Percentiles rank a stretch among this genome's conserved stretches.
Conservation (phyloP, 1,140 invertebrate species). For the Streblospio benedicti region DNA sequence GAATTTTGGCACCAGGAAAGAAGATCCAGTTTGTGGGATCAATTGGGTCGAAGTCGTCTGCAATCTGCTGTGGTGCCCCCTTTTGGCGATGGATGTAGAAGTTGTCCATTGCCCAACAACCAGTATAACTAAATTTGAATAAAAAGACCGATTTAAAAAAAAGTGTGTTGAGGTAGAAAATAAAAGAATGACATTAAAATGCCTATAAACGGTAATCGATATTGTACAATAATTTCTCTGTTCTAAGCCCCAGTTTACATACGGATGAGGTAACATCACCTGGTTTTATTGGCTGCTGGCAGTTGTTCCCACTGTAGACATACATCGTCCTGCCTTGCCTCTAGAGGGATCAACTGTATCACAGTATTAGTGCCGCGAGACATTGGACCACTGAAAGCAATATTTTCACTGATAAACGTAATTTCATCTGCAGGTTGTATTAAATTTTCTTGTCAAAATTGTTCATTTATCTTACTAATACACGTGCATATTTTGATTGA, state of each 20-base stretch:
- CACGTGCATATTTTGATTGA: too few relatives aligned
- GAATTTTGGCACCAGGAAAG: conserved; percentile 44
- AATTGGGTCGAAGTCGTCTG: conserved; percentile 46
- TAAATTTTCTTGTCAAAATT: too few relatives aligned
- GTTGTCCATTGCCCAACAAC: conserved; percentile 47
- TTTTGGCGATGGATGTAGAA: conserved; percentile 41
- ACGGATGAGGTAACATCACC: too few relatives aligned
- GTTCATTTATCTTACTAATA: too few relatives aligned
- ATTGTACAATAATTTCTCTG: too few relatives aligned
- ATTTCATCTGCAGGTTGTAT: too few relatives aligned
- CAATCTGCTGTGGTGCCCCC: conserved; percentile 29
- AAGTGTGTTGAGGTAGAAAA: not conserved
- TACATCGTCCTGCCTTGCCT: conserved; percentile 29
- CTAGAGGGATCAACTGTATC: conserved; percentile 35
- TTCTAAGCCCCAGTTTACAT: too few relatives aligned
- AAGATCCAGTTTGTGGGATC: conserved; percentile 45
- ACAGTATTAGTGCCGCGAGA: conserved; percentile 27
- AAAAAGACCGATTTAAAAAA: not conserved
- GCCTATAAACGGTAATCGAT: too few relatives aligned
- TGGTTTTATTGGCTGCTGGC: not conserved
- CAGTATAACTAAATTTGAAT: conserved; percentile 18
- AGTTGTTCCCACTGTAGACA: conserved; percentile 40
- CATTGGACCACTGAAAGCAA: conserved; percentile 7
- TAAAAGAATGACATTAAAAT: too few relatives aligned
- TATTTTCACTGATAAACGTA: too few relatives aligned